Percentiles rank a stretch among this genome's conserved stretches.
These are phyloP conservation scores for Conger conger DNA, from an alignment of 2,113 vertebrate genomes.

Conservation along the genomic window DNA sequence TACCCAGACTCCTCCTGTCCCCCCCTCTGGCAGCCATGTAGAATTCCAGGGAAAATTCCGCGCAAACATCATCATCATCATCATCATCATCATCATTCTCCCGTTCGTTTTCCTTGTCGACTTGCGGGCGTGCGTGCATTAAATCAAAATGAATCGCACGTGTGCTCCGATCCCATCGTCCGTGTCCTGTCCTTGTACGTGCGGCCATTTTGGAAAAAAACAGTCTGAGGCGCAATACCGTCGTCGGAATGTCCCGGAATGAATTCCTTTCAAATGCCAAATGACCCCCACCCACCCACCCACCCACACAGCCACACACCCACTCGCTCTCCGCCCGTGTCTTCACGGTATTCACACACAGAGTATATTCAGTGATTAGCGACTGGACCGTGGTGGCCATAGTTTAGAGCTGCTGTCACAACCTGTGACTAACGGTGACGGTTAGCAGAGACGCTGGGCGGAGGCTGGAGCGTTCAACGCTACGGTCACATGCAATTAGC, in stretches of 20 bases:
- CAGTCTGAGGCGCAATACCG: neutral
- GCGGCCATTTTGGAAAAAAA: neutral
- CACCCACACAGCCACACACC: too few species aligned
- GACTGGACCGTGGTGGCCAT: constrained; percentile 5
- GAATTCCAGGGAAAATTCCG: neutral
- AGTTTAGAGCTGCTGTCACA: neutral
- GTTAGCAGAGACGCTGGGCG: neutral
- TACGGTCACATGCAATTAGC: neutral
- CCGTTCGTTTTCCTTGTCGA: too few species aligned
- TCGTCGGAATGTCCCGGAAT: neutral
- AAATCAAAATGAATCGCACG: too few species aligned
- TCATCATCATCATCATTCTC: neutral
- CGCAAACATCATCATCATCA: neutral
- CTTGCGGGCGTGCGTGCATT: too few species aligned
- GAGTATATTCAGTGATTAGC: neutral
- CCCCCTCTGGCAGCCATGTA: neutral
- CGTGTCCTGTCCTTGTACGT: neutral
- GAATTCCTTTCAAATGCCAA: constrained; percentile 2
- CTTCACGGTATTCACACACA: neutral
- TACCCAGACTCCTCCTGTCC: neutral
- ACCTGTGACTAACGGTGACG: constrained; percentile 9
- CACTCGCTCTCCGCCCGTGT: neutral
- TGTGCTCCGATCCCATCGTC: neutral
- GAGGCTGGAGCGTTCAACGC: neutral
- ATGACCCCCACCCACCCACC: neutral